Evolutionary conservation across 2,888 invertebrate species (phyloP), one percentile per base, ranked within the genome.

Genomic region (Lymantria monacha): DNA sequence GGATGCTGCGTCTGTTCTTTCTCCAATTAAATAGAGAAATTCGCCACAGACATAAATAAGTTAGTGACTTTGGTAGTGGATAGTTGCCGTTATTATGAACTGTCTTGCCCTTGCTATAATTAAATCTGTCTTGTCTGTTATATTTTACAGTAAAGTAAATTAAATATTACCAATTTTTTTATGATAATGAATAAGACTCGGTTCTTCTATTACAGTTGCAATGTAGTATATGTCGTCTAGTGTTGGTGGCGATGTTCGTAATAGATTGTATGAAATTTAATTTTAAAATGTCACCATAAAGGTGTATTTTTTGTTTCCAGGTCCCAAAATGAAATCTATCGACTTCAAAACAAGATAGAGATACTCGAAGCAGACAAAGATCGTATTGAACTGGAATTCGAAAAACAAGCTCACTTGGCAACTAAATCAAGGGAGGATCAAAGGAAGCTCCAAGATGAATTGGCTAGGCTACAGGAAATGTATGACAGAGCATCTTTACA

Each of bases 321-420:
- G 76, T 95, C 96, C 14, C 97, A 98, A 83, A 96, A 96, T 68
- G 98, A 98, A 85, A 94, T 97, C 53, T 97, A 97, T 82, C 93
- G 97, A 58, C 89, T 97, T 56, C 97, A 97, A 82, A 96, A 96
- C 66, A 96, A 97, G 80, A 93, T 97, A 83, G 97, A 98, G 60
- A 95, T 96, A 14, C 93, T 96, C 47, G 96, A 97, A 85, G 96
- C 96, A 0, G 98, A 98, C 75, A 95, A 97, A 76, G 97, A 97
- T 63, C 93, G 97, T 13, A 83, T 97, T 22, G 96, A 97, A 73
- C 91, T 97, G 57, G 97, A 97, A 83, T 93, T 96, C 11, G 97
- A 97, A 72, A 97, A 97, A 75, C 95, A 96, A 51, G 95, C 95
- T 54, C 92, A 96, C 69, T 84, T 96, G 53, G 94, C 95, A 0